These are phyloP conservation scores for Laticauda laticaudata DNA, from an alignment of 2,113 vertebrate species.

Conservation along the genomic window DNA sequence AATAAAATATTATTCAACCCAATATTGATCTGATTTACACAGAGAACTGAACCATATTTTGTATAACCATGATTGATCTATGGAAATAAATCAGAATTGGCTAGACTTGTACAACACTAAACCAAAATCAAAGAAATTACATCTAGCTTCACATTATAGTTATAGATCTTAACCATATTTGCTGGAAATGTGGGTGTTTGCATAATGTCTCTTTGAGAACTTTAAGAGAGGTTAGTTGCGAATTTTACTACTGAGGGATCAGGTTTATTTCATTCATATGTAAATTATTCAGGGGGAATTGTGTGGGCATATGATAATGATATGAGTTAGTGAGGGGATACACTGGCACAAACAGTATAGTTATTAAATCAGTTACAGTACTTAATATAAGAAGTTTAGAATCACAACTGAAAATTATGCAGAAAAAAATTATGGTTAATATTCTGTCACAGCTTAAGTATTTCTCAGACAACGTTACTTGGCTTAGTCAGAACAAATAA, in stretches of 20 bases:
- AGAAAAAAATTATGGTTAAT: neutral
- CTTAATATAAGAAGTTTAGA: neutral
- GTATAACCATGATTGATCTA: neutral
- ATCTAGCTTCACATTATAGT: neutral
- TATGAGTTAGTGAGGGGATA: neutral
- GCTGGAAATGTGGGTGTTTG: neutral
- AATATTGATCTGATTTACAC: neutral
- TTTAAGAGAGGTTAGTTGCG: neutral
- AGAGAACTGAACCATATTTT: neutral
- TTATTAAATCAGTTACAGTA: neutral
- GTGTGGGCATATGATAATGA: neutral
- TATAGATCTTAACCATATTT: neutral
- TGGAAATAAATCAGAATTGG: neutral
- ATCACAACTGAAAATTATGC: neutral
- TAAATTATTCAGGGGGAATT: neutral
- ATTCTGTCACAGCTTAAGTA: neutral
- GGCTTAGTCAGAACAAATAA: neutral
- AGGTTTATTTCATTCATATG: neutral
- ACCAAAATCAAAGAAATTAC: neutral
- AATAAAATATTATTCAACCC: neutral
- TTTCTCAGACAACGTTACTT: neutral
- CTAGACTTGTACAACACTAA: neutral
- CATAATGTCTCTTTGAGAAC: neutral
- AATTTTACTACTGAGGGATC: neutral
- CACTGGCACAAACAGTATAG: neutral